Evolutionary conservation across 23 tunicate species (phyloP).

Genomic region (Styela plicata): DNA sequence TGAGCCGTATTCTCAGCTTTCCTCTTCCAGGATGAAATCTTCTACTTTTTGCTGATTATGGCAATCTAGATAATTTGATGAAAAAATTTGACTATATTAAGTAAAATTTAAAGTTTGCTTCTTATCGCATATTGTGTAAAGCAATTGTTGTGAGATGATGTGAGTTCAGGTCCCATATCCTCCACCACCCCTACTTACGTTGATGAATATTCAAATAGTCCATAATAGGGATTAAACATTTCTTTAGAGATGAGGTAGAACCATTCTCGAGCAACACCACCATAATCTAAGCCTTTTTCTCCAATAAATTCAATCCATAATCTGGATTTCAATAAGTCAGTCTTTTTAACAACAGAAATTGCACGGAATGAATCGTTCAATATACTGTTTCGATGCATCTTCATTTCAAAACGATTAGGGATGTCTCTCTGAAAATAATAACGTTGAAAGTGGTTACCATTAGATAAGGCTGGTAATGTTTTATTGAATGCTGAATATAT

Average conservation of each 20-base stretch:
- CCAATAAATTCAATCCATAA: constrained; percentile 90
- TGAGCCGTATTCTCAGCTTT: too few species aligned
- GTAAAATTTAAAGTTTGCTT: too few species aligned
- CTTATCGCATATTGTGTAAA: too few species aligned
- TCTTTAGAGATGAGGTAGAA: constrained; percentile 94
- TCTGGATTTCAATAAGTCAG: constrained; percentile 78
- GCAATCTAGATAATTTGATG: too few species aligned
- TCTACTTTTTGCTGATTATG: too few species aligned
- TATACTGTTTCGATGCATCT: constrained; percentile 70
- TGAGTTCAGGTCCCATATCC: constrained; percentile 2
- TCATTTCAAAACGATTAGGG: constrained; percentile 96
- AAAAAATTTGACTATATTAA: too few species aligned
- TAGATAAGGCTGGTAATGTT: too few species aligned
- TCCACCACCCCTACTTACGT: constrained; percentile 62
- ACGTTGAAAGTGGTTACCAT: too few species aligned
- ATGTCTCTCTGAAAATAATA: constrained; percentile 82
- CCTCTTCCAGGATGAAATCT: too few species aligned
- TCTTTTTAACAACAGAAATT: constrained; percentile 49
- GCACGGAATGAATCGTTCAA: constrained; percentile 78
- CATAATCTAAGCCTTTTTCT: constrained; percentile 95
- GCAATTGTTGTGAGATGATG: too few species aligned
- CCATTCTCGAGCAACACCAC: constrained; percentile 98
- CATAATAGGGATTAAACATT: constrained; percentile 98
- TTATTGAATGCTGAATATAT: too few species aligned
- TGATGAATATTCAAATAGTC: constrained; percentile 93